Conservation (phyloP, 1,140 invertebrate species). For the Augochlora pura region DNA sequence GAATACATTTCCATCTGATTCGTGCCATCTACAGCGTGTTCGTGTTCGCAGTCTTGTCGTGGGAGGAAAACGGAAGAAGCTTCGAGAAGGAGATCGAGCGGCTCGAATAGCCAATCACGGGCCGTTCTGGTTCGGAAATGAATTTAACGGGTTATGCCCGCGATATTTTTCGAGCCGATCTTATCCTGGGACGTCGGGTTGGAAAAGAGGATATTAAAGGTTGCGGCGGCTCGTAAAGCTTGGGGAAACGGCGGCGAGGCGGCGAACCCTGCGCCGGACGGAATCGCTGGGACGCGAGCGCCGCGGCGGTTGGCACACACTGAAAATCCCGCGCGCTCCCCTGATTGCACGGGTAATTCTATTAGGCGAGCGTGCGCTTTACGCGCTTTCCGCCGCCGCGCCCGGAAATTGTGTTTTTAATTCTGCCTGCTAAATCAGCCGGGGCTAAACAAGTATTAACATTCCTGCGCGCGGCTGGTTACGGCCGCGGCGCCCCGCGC, state of each 20-base stretch:
- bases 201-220: slow-evolving; percentile 51
- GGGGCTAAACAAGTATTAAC: slow-evolving; percentile 71
- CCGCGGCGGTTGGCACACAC: slow-evolving; percentile 35
- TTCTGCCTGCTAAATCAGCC: slow-evolving; percentile 69
- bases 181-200: slow-evolving; percentile 34
- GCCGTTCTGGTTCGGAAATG: slow-evolving; percentile 16
- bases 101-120: background rate
- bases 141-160: slow-evolving; percentile 37
- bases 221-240: slow-evolving; percentile 40
- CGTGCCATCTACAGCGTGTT: too few relatives aligned
- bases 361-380: slow-evolving; percentile 63
- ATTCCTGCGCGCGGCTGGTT: slow-evolving; percentile 52
- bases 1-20: too few relatives aligned
- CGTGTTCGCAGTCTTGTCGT: too few relatives aligned
- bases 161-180: slow-evolving; percentile 41
- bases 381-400: slow-evolving; percentile 47
- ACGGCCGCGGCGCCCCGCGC: too few relatives aligned
- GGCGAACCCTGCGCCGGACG: background rate
- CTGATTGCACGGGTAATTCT: slow-evolving; percentile 69
- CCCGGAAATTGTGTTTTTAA: slow-evolving; percentile 72
- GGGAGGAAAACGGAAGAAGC: too few relatives aligned
- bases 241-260: background rate
- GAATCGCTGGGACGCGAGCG: slow-evolving; percentile 36
- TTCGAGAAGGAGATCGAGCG: too few relatives aligned
- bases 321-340: slow-evolving; percentile 56